Base-by-base conservation (phyloP, 2,113 vertebrate species). In the Heterocephalus glaber region DNA sequence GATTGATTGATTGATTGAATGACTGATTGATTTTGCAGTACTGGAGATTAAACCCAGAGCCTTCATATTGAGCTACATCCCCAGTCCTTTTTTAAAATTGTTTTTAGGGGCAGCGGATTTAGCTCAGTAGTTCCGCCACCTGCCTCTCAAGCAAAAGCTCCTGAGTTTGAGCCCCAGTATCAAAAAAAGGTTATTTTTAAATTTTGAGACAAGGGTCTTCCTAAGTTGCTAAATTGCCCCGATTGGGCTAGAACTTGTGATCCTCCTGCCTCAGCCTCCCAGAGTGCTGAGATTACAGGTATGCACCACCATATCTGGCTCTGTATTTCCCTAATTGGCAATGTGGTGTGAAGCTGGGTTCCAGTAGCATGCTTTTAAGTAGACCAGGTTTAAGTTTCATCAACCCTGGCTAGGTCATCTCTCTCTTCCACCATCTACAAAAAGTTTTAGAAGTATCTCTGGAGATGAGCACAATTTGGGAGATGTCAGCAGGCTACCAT, bases 401-500 rank as follows among this genome's bases (percentile, higher is more conserved):
- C 11, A 65, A 56, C 28, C 47, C 65, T 66, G 3, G 7, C 6
- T 19, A 79, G 74, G 79, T 22, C 44, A 5, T 54, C 35, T 9
- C 47, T 35, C n/a, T 38, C 5, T 9, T 1, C 26, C 2, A 0
- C 9, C 24, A 35, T 65, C 93, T 22, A 38, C 80, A 13, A 11
- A 4, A 20, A 17, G 41, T 14, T 49, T 11, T 0, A 33, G 26
- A 47, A 41, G 28, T 5, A 0, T 41, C 35, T 74, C 26, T 83
- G 56, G 56, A 58, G 56, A 58, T 58, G 56, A 58, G 56, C 56
- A 58, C 56, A 58, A 58, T 58, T 58, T 5, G 33, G 56, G 28
- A 14, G 20, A 24, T 1, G 20, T 24, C 56, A 9, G 22, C 38
- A 5, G 3, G 7, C 11, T 5, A 4, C 38, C 2, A 10, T 41